These are phyloP conservation scores for Tyto alba DNA, from an alignment of 2,113 vertebrate genomes.

Conservation along the genomic window DNA sequence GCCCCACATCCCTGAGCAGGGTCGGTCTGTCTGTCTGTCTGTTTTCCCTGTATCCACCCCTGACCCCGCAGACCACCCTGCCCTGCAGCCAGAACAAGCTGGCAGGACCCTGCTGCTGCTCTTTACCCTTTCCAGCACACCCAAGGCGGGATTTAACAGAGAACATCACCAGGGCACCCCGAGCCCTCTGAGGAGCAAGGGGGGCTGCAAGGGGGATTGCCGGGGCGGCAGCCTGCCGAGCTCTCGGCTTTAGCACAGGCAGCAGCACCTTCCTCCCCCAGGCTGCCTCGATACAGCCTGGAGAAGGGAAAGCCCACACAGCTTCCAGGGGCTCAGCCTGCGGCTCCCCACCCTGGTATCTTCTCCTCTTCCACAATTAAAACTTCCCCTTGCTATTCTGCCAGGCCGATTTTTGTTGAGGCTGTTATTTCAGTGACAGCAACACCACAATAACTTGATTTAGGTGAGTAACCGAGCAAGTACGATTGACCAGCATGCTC, in stretches of 20 bases:
- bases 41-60: too few relatives aligned
- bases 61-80: not conserved
- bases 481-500: not conserved
- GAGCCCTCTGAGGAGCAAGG: not conserved
- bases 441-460: not conserved
- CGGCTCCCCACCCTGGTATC: not conserved
- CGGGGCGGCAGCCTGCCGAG: not conserved
- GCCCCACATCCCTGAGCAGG: accelerated
- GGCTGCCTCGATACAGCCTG: accelerated
- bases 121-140: not conserved
- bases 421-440: not conserved
- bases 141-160: not conserved
- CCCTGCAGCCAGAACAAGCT: not conserved
- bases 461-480: not conserved
- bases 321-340: not conserved
- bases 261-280: not conserved
- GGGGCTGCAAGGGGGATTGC: not conserved
- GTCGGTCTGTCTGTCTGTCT: too few relatives aligned
- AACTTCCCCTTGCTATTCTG: not conserved
- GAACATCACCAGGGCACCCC: not conserved
- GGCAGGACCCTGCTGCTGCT: not conserved
- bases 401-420: not conserved
- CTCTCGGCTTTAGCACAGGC: not conserved
- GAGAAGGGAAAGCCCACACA: not conserved
- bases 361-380: not conserved